Evolutionary conservation across 2,888 invertebrate species (phyloP), one percentile per base, ranked within the genome.

Genomic region (Sinhomidia bicolor): DNA sequence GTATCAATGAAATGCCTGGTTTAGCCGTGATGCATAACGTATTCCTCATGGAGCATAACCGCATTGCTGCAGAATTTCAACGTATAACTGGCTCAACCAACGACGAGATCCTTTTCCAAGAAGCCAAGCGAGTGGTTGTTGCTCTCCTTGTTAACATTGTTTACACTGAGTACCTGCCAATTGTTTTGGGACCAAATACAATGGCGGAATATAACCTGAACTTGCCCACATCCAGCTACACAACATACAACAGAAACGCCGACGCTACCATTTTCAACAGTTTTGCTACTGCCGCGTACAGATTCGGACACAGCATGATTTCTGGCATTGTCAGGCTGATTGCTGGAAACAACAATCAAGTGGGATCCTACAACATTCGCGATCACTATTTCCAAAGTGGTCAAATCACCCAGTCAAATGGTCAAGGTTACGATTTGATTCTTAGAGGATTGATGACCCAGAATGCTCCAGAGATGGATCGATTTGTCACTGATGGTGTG

Each of bases 381-480:
- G 91, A 91, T 32, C 36, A 92, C 2, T 92, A 89, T 65, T 91
- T 90, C 88, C 88, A 89, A 47, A 89, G 91, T n/a, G 54, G 68
- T 10, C 89, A 89, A 86, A 90, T 90, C 4, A 91, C 91, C 0
- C 90, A 90, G 78, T 26, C 54, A 60, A 89, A 88, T 51, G 91
- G 91, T 14, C 90, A 91, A 89, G 92, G 92, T 0, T 92, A 91
- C 41, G 91, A 92, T 36, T 82, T 90, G 88, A 92, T 92, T 20
- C 57, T 93, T 20, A 89, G 92, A 76, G 93, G 93, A 12, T 82
- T 93, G 6, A 91, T 92, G 74, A 90, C 90, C 0, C 93, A 93
- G 84, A 92, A 92, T 20, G 86, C 92, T 10, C 93, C 93, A 83
- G 91, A 92, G 60, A 92, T 92, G 82, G 93, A 93, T 89, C 92